phyloP scores from a whole-genome alignment of 2,888 invertebrate genomes.

The Pyrgus malvae region DNA sequence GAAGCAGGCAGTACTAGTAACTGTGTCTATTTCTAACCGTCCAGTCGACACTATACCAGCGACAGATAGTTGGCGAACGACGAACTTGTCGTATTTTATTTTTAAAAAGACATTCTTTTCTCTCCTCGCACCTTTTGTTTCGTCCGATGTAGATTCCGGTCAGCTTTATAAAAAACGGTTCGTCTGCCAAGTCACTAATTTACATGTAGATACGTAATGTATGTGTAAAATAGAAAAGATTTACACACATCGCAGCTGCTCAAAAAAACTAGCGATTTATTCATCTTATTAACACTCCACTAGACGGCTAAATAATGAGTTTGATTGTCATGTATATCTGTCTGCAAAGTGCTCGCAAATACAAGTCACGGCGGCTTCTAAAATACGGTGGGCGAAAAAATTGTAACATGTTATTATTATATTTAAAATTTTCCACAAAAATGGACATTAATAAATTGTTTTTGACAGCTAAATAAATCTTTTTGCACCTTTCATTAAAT shows the following conservation, averaged over 20 bases:
- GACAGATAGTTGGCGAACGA: slow-evolving; percentile 74
- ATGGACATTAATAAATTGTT: background rate
- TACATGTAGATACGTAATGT: slow-evolving; percentile 5
- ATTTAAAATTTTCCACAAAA: background rate
- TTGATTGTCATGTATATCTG: background rate
- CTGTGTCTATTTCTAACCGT: slow-evolving; percentile 58
- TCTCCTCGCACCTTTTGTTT: slow-evolving; percentile 64
- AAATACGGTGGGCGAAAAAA: no score
- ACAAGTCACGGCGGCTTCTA: background rate
- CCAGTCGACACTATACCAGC: slow-evolving; percentile 49
- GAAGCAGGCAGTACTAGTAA: slow-evolving; percentile 14
- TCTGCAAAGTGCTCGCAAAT: background rate
- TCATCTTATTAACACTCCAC: background rate
- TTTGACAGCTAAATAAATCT: background rate
- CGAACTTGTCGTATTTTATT: slow-evolving; percentile 69
- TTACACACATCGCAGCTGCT: slow-evolving; percentile 26
- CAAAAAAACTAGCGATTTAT: background rate
- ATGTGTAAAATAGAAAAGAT: slow-evolving; percentile 20
- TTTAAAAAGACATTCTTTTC: slow-evolving; percentile 62
- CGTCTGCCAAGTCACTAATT: slow-evolving; percentile 33
- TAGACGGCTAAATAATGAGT: background rate
- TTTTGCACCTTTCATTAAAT: background rate
- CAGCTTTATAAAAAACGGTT: slow-evolving; percentile 10
- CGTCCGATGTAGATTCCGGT: slow-evolving; percentile 33
- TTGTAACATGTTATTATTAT: no score